Conservation (phyloP, 2,113 vertebrate genomes). For the Etheostoma spectabile region DNA sequence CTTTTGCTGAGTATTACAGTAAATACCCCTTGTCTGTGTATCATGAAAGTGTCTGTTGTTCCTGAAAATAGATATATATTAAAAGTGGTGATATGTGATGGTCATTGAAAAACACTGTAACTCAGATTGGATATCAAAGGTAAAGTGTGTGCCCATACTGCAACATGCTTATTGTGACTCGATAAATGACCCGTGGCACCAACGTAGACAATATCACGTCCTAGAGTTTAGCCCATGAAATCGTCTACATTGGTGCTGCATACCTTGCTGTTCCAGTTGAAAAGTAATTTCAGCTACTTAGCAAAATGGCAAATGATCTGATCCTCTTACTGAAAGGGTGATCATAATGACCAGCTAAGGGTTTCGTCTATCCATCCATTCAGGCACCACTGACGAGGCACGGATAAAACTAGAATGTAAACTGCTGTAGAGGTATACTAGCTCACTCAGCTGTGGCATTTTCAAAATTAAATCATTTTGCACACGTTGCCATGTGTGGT, state of each 20-base stretch:
- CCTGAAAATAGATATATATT: too few relatives aligned
- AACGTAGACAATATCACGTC: not conserved
- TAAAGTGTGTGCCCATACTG: not conserved
- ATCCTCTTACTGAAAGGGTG: constrained; percentile 7
- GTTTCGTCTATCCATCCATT: not conserved
- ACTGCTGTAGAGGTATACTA: constrained; percentile 5
- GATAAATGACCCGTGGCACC: not conserved
- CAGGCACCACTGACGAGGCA: not conserved
- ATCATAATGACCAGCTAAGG: constrained; percentile 6
- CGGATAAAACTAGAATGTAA: constrained; percentile 15
- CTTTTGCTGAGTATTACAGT: not conserved
- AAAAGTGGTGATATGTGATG: not conserved
- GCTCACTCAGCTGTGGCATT: constrained; percentile 40
- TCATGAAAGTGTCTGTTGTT: not conserved
- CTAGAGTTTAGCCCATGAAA: not conserved
- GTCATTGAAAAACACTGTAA: not conserved
- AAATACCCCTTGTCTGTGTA: not conserved
- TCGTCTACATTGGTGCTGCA: too few relatives aligned
- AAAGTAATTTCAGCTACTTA: not conserved
- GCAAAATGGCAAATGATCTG: not conserved
- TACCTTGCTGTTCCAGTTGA: not conserved
- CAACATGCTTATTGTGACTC: not conserved
- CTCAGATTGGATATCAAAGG: not conserved
- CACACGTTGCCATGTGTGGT: constrained; percentile 30
- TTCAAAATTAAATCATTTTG: constrained; percentile 39